These are phyloP conservation scores for Drosophila birchii DNA, from an alignment of 2,888 invertebrate genomes.

Conservation along the genomic window DNA sequence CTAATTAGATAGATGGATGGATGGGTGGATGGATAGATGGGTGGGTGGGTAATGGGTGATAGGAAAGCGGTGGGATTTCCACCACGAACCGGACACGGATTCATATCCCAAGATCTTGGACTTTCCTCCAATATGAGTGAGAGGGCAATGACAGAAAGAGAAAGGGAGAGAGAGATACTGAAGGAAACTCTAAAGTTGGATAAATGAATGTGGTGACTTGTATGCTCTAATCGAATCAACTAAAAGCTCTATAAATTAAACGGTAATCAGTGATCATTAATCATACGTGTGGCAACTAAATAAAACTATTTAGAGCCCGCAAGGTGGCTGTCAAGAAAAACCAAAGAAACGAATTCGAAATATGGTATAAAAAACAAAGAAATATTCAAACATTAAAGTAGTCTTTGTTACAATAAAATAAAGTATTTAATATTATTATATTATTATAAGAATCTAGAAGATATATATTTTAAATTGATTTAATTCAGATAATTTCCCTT, in stretches of 20 bases:
- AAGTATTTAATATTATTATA: not conserved
- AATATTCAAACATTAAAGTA: not conserved
- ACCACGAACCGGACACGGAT: not conserved
- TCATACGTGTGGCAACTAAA: slow-evolving; percentile 36
- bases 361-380: not conserved
- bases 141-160: not conserved
- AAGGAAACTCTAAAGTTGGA: slow-evolving; percentile 1
- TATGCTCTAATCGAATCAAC: slow-evolving; percentile 36
- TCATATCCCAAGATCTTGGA: slow-evolving; percentile 5
- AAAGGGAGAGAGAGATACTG: not conserved
- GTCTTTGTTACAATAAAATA: not conserved
- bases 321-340: slow-evolving; percentile 14
- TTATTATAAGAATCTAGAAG: too few species aligned
- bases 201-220: slow-evolving; percentile 18
- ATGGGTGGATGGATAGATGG: too few species aligned
- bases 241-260: slow-evolving; percentile 43
- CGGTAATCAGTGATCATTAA: slow-evolving; percentile 35
- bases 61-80: slow-evolving; percentile 1
- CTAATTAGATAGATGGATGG: not conserved
- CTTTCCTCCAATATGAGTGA: slow-evolving; percentile 1
- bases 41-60: not conserved
- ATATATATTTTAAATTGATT: too few species aligned
- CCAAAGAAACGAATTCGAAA: not conserved
- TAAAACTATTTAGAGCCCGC: slow-evolving; percentile 15
- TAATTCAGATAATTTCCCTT: too few species aligned